Base-by-base conservation (phyloP, 2,797 vertebrate genomes). In the Hydrocynus forskahlii region DNA sequence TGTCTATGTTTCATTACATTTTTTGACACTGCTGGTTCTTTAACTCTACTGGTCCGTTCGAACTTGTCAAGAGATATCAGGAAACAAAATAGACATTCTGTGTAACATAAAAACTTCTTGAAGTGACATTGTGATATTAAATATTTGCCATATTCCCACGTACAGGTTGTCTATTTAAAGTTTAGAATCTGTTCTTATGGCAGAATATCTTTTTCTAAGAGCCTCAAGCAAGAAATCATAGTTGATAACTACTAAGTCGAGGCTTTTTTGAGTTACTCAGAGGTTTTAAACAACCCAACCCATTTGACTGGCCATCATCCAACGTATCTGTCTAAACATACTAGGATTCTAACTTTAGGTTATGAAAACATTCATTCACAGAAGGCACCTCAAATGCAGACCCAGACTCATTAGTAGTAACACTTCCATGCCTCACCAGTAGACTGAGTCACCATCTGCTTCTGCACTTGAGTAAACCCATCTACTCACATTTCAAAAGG, bases 401-500 rank as follows among this genome's bases (percentile, higher is more conserved):
- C 12, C 14, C 25, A 35, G 23, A 35, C 12, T 57, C 14, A 17
- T 14, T 19, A 16, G 17, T 19, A 29, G 23, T 60, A 60, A 60
- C 54, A 1, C 1, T 12, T 60, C 4, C 13, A 21, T 59, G 14
- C 14, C 59, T 2, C 12, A 62, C 23, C 9, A 50, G n/a, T 13
- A 74, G 35, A 60, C 12, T 21, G 38, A 68, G 52, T 70, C 64
- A 45, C 19, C 50, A 68, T 21, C 23, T 12, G 63, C 40, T 19
- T 29, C 48, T 40, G 35, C 23, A 38, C 5, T 13, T 59, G 10
- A 38, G 54, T 59, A 57, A 74, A 62, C 76, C 17, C 62, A 48
- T 70, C 52, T 69, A 45, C 71, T 79, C 64, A 63, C 17, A 52
- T 75, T 80, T 66, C 43, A 43, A n/a, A 12, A 25, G 21, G 74